Conservation (phyloP, 2,113 vertebrate species). For the Sinosuthora webbiana region DNA sequence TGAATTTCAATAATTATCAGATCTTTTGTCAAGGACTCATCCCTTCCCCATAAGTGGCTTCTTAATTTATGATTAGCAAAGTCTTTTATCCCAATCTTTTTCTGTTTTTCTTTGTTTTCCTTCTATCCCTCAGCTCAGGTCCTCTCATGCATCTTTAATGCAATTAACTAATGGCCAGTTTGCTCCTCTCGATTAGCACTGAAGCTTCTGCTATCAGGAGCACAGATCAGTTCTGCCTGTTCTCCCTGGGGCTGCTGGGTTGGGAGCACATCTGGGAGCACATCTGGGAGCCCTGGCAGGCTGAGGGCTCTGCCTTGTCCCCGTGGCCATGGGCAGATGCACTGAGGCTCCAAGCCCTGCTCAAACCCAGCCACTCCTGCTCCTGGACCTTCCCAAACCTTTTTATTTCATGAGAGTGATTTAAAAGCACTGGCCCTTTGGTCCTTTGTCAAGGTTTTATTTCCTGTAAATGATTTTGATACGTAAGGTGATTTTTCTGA, state of each 20-base stretch:
- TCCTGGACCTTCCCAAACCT: background rate
- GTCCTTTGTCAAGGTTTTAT: background rate
- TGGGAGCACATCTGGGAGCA: background rate
- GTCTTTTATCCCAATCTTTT: background rate
- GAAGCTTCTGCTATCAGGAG: background rate
- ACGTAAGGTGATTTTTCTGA: background rate
- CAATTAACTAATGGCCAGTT: constrained; percentile 40
- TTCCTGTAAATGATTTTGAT: background rate
- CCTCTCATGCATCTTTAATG: constrained; percentile 29
- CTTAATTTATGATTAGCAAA: background rate
- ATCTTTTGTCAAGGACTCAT: background rate
- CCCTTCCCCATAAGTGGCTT: background rate
- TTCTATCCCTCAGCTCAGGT: background rate
- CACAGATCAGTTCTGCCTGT: constrained; percentile 13
- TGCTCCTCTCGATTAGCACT: background rate
- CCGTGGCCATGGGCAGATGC: background rate
- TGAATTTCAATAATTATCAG: background rate
- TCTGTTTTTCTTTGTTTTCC: background rate
- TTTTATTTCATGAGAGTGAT: background rate
- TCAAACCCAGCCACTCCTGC: background rate
- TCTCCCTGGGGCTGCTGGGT: background rate
- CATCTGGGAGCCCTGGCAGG: background rate
- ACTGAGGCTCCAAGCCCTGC: background rate
- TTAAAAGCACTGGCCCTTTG: background rate
- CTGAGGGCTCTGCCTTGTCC: background rate